phyloP scores from a whole-genome alignment of 2,888 invertebrate species.

The Elysia crispata region DNA sequence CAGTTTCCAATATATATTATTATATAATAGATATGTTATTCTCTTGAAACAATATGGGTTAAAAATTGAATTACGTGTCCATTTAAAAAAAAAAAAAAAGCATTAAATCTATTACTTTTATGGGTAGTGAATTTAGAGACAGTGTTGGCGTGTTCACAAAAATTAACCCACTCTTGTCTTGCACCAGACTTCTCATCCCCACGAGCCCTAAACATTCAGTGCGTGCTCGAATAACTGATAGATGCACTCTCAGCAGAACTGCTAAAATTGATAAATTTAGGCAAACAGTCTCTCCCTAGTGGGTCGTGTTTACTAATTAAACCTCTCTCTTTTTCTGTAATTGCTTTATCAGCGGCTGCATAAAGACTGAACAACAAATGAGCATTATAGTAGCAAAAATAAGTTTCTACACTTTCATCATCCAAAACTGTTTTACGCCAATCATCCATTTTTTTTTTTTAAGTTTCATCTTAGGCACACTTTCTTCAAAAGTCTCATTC shows the following conservation, averaged over 20 bases:
- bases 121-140: conserved; percentile 6
- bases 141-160: background rate
- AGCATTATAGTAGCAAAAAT: conserved; percentile 23
- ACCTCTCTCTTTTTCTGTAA: background rate
- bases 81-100: background rate
- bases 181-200: conserved; percentile 26
- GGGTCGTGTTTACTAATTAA: background rate
- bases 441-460: conserved; percentile 12
- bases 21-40: background rate
- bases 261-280: background rate
- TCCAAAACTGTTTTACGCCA: background rate
- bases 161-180: conserved; percentile 4
- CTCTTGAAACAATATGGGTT: background rate
- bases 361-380: conserved; percentile 16
- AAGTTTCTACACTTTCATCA: background rate
- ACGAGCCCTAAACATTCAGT: conserved; percentile 20
- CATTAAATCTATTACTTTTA: conserved; percentile 16
- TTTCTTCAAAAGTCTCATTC: background rate
- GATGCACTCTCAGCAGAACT: background rate
- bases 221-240: background rate
- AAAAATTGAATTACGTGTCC: background rate
- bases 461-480: conserved; percentile 14
- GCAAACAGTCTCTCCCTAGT: background rate
- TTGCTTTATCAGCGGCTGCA: background rate
- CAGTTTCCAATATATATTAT: too few species aligned